phyloP scores from a whole-genome alignment of 2,113 vertebrate species.

The Rutilus rutilus region DNA sequence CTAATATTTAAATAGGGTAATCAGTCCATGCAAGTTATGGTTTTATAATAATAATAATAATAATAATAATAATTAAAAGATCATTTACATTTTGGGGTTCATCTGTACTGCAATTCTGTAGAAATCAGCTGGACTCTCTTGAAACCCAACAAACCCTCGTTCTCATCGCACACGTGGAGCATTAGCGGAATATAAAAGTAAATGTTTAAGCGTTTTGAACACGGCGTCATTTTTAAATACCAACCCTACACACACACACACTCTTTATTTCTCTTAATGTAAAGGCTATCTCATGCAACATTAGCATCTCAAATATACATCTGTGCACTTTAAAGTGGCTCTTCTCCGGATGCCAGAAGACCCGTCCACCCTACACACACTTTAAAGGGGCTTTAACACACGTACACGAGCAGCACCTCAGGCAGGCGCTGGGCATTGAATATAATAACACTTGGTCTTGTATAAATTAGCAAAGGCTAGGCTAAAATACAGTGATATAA shows the following conservation, averaged over 20 bases:
- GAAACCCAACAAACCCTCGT: constrained; percentile 21
- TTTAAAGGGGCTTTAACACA: constrained; percentile 73
- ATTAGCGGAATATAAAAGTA: constrained; percentile 16
- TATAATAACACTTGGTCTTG: constrained; percentile 71
- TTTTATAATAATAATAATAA: constrained; percentile 22
- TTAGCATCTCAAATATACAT: constrained; percentile 6
- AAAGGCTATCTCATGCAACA: constrained; percentile 25
- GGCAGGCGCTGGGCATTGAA: constrained; percentile 74
- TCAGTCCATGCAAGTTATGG: constrained; percentile 47
- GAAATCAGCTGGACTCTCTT: not conserved
- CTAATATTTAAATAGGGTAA: constrained; percentile 56
- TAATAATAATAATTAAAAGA: not conserved
- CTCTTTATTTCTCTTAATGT: not conserved
- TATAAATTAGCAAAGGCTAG: constrained; percentile 76
- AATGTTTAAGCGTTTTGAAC: constrained; percentile 1
- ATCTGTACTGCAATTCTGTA: constrained; percentile 2
- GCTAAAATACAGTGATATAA: constrained; percentile 68
- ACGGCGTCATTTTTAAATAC: not conserved
- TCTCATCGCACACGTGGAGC: constrained; percentile 1
- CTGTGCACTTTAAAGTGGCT: not conserved
- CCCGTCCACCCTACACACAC: constrained; percentile 67
- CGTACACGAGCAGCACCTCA: constrained; percentile 69
- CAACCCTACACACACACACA: not conserved
- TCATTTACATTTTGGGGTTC: not conserved
- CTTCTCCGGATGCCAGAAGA: constrained; percentile 38